phyloP scores from a whole-genome alignment of 2,797 vertebrate species.

The Amblyopsis hoosieri region DNA sequence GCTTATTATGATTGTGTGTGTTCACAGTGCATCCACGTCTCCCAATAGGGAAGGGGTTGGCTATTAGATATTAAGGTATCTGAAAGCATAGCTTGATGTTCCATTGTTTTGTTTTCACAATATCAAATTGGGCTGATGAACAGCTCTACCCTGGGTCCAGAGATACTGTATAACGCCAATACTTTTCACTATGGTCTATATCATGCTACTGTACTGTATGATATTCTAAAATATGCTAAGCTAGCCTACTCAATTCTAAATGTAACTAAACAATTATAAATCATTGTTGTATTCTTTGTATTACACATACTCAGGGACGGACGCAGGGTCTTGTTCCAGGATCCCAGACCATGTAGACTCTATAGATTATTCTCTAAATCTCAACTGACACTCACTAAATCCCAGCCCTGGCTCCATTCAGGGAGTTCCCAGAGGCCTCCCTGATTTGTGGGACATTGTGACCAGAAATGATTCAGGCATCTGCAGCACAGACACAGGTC shows the following conservation, averaged over 20 bases:
- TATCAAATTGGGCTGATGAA: background rate
- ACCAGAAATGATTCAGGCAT: conserved; percentile 5
- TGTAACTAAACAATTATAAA: background rate
- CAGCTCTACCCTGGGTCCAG: background rate
- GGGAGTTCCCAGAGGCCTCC: conserved; percentile 6
- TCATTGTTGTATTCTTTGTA: conserved; percentile 49
- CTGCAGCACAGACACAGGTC: conserved; percentile 46
- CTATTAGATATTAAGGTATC: conserved; percentile 50
- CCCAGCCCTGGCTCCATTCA: conserved; percentile 11
- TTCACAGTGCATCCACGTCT: conserved; percentile 29
- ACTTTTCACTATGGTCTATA: background rate
- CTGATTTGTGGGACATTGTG: conserved; percentile 8
- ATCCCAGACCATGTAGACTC: conserved; percentile 35
- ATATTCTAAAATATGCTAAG: too few relatives aligned
- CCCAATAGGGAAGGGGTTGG: conserved; percentile 28
- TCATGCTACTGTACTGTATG: too few relatives aligned
- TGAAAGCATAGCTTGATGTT: conserved; percentile 18
- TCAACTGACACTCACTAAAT: conserved; percentile 23
- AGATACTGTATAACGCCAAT: background rate
- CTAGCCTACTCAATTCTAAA: background rate
- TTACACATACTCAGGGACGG: conserved; percentile 26
- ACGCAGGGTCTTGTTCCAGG: conserved; percentile 24
- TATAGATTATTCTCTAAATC: conserved; percentile 30
- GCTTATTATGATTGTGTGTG: conserved; percentile 44
- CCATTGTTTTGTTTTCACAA: background rate